A percentile compares a stretch with the other conserved stretches of the same genome.
Evolutionary conservation across 2,113 vertebrate genomes (phyloP).

Genomic region (Psephotus haematonotus): DNA sequence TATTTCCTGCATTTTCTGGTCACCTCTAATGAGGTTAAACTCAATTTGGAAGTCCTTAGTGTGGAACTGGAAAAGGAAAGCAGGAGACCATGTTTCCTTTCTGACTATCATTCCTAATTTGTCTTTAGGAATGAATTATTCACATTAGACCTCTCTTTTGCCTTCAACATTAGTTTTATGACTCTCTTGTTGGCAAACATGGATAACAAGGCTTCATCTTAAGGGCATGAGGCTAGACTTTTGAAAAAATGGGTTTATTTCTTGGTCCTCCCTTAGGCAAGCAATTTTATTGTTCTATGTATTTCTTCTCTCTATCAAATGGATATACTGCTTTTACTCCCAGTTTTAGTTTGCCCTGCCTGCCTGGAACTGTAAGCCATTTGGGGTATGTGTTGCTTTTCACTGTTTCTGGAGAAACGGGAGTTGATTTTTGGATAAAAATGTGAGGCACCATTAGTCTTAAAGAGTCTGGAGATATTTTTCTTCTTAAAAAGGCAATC

Average conservation of each 20-base stretch:
- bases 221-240: not conserved
- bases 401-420: not conserved
- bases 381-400: not conserved
- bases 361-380: not conserved
- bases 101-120: not conserved
- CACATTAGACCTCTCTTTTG: not conserved
- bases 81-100: not conserved
- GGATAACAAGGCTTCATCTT: not conserved
- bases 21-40: not conserved
- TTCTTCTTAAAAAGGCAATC: not conserved
- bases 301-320: not conserved
- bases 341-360: not conserved
- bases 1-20: not conserved
- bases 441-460: not conserved
- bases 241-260: not conserved
- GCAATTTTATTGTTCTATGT: not conserved
- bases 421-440: not conserved
- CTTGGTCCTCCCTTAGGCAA: not conserved
- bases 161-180: not conserved
- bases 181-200: not conserved
- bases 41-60: not conserved
- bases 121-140: not conserved
- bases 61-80: not conserved
- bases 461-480: not conserved
- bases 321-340: not conserved